These are phyloP conservation scores for Spodoptera picta DNA, from an alignment of 2,888 invertebrate genomes.

Conservation along the genomic window DNA sequence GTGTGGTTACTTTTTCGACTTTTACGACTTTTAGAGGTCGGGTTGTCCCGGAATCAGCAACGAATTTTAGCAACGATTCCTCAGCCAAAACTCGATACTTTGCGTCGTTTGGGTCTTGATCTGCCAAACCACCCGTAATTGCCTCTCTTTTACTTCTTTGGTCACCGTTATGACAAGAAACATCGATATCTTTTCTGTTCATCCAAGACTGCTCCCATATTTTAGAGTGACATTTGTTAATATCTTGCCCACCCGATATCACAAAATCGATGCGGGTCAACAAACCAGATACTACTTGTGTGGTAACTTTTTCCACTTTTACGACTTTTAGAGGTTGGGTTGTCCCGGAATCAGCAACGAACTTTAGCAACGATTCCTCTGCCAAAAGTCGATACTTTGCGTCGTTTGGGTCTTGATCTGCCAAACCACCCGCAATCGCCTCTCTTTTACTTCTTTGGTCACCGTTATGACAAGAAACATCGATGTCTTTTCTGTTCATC, in stretches of 20 bases:
- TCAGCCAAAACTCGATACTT: slow-evolving; percentile 53
- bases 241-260: neutral
- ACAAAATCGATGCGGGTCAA: slow-evolving; percentile 11
- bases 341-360: too few relatives aligned
- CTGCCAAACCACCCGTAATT: neutral
- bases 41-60: slow-evolving; percentile 14
- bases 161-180: slow-evolving; percentile 34
- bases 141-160: neutral
- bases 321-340: slow-evolving; percentile 21
- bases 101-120: slow-evolving; percentile 9
- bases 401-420: slow-evolving; percentile 48
- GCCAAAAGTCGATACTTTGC: slow-evolving; percentile 19
- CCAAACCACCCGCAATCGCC: slow-evolving; percentile 23
- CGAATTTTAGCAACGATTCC: slow-evolving; percentile 52
- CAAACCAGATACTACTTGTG: slow-evolving; percentile 14
- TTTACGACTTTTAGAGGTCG: slow-evolving; percentile 30
- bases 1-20: slow-evolving; percentile 51
- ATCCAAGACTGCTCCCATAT: slow-evolving; percentile 51
- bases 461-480: neutral
- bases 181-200: slow-evolving; percentile 42
- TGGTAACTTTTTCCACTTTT: slow-evolving; percentile 40
- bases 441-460: slow-evolving; percentile 24
- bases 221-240: slow-evolving; percentile 4
- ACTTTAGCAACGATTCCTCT: neutral
- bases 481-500: slow-evolving; percentile 12